Base-by-base conservation (phyloP, 2,797 vertebrate species). In the Myripristis jacobus region DNA sequence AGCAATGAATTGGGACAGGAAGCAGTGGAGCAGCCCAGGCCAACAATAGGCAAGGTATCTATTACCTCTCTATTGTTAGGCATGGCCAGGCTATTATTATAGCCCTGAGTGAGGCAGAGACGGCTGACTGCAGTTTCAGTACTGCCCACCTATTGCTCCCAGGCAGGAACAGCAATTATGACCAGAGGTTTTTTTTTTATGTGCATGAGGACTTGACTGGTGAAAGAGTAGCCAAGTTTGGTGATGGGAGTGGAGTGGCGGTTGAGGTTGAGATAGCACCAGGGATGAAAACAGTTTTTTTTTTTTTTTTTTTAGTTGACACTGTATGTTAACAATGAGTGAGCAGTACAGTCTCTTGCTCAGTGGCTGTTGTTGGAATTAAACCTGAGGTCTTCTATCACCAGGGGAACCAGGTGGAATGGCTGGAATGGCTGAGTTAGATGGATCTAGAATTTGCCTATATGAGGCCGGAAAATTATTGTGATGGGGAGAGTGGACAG, bases 41-140 rank as follows among this genome's bases (percentile, higher is more conserved):
- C 81, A 80, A 87, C 88, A 91, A 89, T 85, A 89, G 86, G 63
- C 70, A 48, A 82, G 81, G 80, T 93, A 91, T 94, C 90, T 76
- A 90, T 93, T 94, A 92, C 90, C 62, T 77, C 81, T 83, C 91
- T 92, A 92, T 93, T 94, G 91, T 94, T 94, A 91, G 92, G 83
- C 71, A 74, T 66, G 73, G 73, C 36, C 61, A 61, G 75, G 76
- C 88, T 91, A 90, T 93, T 92, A 92, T 92, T 91, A 88, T 81
- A 79, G 67, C 72, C 67, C 64, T 66, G 66, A 79, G 69, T 87
- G 77, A 89, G 79, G 85, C 78, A 77, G 75, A 83, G 80, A 79
- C 82, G 80, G 79, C 83, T 86, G 82, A 84, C 64, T 82, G 87
- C 82, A 79, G 81, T 83, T 88, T 88, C 79, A 88, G 75, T 66